These are phyloP conservation scores for Chrysopilus asiliformis DNA, from an alignment of 2,888 invertebrate species.

Conservation along the genomic window DNA sequence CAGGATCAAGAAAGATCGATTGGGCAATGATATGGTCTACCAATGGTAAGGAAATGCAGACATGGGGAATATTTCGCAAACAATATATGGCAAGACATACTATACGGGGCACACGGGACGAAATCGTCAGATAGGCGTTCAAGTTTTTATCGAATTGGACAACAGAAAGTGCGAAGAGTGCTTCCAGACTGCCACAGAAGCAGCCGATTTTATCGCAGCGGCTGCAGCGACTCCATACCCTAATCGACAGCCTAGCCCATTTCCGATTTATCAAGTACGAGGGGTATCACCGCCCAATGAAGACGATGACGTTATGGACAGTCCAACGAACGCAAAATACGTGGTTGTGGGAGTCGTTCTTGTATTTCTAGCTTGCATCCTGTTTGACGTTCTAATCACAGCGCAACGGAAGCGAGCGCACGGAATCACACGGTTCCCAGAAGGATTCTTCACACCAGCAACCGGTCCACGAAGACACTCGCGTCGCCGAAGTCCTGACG, in stretches of 20 bases:
- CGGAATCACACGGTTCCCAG: conserved; percentile 95
- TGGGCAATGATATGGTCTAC: conserved; percentile 80
- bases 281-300: conserved; percentile 45
- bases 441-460: conserved; percentile 71
- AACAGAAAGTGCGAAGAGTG: conserved; percentile 83
- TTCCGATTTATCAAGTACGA: conserved; percentile 67
- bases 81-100: conserved; percentile 52
- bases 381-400: conserved; percentile 68
- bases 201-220: conserved; percentile 82
- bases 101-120: conserved; percentile 49
- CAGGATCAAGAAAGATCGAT: conserved; percentile 66
- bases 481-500: conserved; percentile 75
- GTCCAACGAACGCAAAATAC: conserved; percentile 58
- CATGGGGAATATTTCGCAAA: conserved; percentile 45
- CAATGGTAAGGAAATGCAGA: conserved; percentile 61
- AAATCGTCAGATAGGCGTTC: conserved; percentile 58
- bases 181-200: conserved; percentile 71
- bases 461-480: conserved; percentile 60
- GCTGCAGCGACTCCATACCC: conserved; percentile 68
- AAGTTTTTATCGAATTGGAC: conserved; percentile 80
- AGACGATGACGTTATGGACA: conserved; percentile 36
- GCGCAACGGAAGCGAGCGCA: conserved; percentile 76
- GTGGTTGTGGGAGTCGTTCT: conserved; percentile 60
- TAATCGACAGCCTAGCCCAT: conserved; percentile 60
- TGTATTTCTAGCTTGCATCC: conserved; percentile 45